phyloP scores from a whole-genome alignment of 1,140 invertebrate genomes.

The Trichonephila inaurata region DNA sequence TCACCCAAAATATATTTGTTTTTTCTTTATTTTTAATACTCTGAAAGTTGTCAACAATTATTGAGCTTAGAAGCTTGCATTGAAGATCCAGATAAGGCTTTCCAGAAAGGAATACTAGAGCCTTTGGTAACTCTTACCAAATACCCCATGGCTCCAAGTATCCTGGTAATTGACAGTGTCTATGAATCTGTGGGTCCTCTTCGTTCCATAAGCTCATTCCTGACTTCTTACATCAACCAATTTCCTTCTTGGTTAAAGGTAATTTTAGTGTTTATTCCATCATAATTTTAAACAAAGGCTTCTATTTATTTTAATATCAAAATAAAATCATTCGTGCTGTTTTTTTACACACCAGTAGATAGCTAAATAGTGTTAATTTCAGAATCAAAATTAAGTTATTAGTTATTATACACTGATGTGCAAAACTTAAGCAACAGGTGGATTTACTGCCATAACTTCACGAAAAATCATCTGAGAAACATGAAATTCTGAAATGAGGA shows the following conservation, averaged over 20 bases:
- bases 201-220: slow-evolving; percentile 93
- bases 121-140: slow-evolving; percentile 90
- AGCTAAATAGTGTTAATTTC: too few relatives aligned
- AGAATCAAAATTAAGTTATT: too few relatives aligned
- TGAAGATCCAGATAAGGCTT: slow-evolving; percentile 91
- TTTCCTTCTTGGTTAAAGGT: slow-evolving; percentile 95
- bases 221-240: slow-evolving; percentile 90
- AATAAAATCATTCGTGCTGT: too few relatives aligned
- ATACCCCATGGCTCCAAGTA: slow-evolving; percentile 83
- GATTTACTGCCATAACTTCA: too few relatives aligned
- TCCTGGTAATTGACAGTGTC: slow-evolving; percentile 94
- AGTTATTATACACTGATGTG: too few relatives aligned
- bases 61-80: slow-evolving; percentile 92
- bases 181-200: slow-evolving; percentile 97
- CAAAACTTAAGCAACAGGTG: too few relatives aligned
- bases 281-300: background rate
- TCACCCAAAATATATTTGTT: too few relatives aligned
- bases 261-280: slow-evolving; percentile 83
- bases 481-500: too few relatives aligned
- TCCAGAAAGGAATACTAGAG: slow-evolving; percentile 91
- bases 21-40: background rate
- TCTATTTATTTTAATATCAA: too few relatives aligned
- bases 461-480: too few relatives aligned
- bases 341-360: too few relatives aligned
- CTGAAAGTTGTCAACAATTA: slow-evolving; percentile 83